Evolutionary conservation across 2,113 vertebrate genomes (phyloP).

Genomic region (Colossoma macropomum): DNA sequence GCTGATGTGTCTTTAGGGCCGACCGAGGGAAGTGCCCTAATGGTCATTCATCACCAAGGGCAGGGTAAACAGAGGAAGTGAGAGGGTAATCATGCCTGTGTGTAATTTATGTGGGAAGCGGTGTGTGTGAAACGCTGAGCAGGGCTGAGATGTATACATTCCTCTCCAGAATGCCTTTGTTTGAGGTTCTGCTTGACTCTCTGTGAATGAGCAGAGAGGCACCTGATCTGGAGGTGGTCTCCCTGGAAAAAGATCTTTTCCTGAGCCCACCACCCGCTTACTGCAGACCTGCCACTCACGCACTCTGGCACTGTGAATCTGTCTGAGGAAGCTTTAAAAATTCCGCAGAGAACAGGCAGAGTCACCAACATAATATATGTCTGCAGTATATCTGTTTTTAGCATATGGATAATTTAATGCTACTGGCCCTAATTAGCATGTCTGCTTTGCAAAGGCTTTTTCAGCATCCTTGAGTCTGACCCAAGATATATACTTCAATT

Average conservation of each 20-base stretch:
- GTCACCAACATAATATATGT: background rate
- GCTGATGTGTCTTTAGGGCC: slow-evolving; percentile 23
- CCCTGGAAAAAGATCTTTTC: slow-evolving; percentile 14
- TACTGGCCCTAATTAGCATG: background rate
- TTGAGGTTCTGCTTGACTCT: slow-evolving; percentile 49
- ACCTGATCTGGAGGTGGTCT: slow-evolving; percentile 53
- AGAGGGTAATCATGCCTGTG: slow-evolving; percentile 55
- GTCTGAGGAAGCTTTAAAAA: background rate
- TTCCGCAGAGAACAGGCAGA: background rate
- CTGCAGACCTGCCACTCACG: slow-evolving; percentile 11
- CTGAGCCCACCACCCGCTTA: background rate
- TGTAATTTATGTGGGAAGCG: slow-evolving; percentile 60
- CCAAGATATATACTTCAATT: background rate
- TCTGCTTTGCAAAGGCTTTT: background rate
- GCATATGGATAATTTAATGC: background rate
- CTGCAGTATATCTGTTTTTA: background rate
- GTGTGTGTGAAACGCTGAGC: slow-evolving; percentile 22
- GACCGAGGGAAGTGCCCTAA: slow-evolving; percentile 50
- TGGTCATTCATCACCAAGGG: slow-evolving; percentile 58
- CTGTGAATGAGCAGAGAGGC: slow-evolving; percentile 33
- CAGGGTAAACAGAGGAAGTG: slow-evolving; percentile 59
- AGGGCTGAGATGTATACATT: slow-evolving; percentile 49
- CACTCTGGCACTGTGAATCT: background rate
- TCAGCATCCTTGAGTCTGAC: background rate
- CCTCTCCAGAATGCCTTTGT: slow-evolving; percentile 44